Evolutionary conservation across 2,888 invertebrate genomes (phyloP).

Genomic region (Rhogogaster chlorosoma): DNA sequence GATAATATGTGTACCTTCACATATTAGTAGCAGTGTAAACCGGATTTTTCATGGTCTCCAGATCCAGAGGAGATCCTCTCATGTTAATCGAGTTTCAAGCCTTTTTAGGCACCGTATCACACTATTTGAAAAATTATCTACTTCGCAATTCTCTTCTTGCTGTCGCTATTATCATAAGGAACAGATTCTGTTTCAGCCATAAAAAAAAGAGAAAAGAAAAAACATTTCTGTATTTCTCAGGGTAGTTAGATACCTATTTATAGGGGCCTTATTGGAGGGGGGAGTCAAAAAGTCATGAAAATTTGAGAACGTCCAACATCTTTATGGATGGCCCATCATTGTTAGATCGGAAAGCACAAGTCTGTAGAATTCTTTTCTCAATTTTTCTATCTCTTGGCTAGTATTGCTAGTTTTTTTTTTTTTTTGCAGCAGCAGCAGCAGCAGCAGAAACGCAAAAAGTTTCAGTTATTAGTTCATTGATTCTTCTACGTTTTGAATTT

Average conservation of each 20-base stretch:
- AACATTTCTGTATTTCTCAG: no score
- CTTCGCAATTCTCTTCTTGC: background rate
- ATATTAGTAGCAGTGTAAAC: background rate
- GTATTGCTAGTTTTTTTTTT: background rate
- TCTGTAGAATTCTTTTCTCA: background rate
- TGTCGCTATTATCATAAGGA: background rate
- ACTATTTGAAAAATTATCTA: background rate
- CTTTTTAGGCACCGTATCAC: background rate
- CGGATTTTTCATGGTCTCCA: slow-evolving; percentile 33
- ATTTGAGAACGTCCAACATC: no score
- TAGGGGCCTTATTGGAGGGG: no score
- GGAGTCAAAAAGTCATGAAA: no score
- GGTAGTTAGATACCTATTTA: no score
- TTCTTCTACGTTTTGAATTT: background rate
- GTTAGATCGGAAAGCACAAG: background rate
- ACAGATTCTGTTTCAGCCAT: background rate
- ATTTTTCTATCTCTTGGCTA: background rate
- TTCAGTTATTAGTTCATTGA: background rate
- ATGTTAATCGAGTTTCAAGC: background rate
- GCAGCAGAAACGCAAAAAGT: no score
- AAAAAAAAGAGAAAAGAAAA: background rate
- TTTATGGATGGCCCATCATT: no score
- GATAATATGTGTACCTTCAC: background rate
- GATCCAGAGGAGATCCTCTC: background rate
- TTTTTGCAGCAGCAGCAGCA: background rate